Percentiles rank a stretch among this genome's conserved stretches.
These are phyloP conservation scores for Hydractinia echinata DNA, from an alignment of 30 jellyfish, hydroid and myxozoan genomes.

Conservation along the genomic window DNA sequence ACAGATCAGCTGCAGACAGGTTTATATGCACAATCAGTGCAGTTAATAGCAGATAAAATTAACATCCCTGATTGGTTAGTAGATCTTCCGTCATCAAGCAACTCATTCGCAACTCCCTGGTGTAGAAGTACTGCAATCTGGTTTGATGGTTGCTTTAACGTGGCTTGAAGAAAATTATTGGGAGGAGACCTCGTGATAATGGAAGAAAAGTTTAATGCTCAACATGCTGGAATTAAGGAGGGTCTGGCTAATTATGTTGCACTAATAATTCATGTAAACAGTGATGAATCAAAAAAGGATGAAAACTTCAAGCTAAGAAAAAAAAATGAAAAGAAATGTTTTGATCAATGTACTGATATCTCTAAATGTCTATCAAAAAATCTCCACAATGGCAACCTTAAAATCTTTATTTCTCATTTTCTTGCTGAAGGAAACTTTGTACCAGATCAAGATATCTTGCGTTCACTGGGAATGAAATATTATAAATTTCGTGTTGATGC, in stretches of 20 bases:
- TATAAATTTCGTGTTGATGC: background rate
- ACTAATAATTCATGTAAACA: background rate
- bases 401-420: no score
- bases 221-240: slow-evolving; percentile 2
- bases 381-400: slow-evolving; percentile 2
- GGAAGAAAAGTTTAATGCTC: background rate
- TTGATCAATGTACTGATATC: background rate
- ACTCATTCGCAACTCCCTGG: slow-evolving; percentile 83
- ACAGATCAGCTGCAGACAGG: slow-evolving; percentile 81
- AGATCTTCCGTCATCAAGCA: slow-evolving; percentile 82
- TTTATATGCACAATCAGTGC: slow-evolving; percentile 81
- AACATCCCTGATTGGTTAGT: slow-evolving; percentile 93
- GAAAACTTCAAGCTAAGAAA: background rate
- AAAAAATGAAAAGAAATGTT: background rate
- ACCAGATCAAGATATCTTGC: background rate
- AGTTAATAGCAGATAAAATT: slow-evolving; percentile 74
- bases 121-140: slow-evolving; percentile 43
- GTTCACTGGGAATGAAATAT: background rate
- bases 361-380: background rate
- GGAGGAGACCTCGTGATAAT: slow-evolving; percentile 43
- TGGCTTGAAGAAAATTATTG: slow-evolving; percentile 77
- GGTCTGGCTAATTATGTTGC: slow-evolving; percentile 22
- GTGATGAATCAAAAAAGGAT: no score
- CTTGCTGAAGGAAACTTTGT: background rate
- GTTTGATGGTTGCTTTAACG: slow-evolving; percentile 38